A percentile compares a stretch with the other conserved stretches of the same genome.
phyloP scores from a whole-genome alignment of 1,140 invertebrate genomes.

The Hylaeus anthracinus region DNA sequence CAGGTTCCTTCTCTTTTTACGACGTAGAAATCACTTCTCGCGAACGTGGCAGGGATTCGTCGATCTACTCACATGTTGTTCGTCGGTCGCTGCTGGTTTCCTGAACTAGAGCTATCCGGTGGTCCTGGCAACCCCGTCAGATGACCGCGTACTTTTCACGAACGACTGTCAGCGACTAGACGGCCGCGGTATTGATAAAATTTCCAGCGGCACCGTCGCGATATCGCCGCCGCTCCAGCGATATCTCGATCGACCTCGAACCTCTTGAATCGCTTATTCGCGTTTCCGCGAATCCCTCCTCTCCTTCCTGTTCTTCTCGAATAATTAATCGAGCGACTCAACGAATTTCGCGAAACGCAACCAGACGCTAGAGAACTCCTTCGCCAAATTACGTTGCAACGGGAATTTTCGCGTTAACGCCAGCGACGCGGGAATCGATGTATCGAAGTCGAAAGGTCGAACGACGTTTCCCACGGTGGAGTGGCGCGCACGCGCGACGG shows the following conservation, averaged over 20 bases:
- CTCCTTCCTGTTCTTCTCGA: background rate
- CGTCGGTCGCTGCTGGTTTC: constrained; percentile 46
- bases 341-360: background rate
- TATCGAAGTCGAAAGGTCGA: constrained; percentile 54
- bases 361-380: background rate
- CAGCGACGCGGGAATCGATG: constrained; percentile 23
- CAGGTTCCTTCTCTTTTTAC: no score
- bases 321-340: background rate
- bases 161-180: constrained; percentile 71
- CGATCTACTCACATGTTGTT: constrained; percentile 70
- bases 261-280: constrained; percentile 4
- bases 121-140: constrained; percentile 38
- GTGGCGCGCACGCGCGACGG: constrained; percentile 59
- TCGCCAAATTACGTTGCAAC: no score
- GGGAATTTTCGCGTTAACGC: background rate
- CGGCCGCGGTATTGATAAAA: constrained; percentile 79
- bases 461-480: constrained; percentile 18
- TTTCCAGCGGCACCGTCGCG: constrained; percentile 66
- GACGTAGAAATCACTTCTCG: background rate
- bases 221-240: constrained; percentile 47
- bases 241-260: constrained; percentile 57
- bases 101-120: constrained; percentile 45
- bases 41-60: background rate
- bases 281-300: background rate
- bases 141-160: constrained; percentile 71